These are phyloP conservation scores for Halocynthia roretzi DNA, from an alignment of 23 tunicate genomes.

Conservation along the genomic window DNA sequence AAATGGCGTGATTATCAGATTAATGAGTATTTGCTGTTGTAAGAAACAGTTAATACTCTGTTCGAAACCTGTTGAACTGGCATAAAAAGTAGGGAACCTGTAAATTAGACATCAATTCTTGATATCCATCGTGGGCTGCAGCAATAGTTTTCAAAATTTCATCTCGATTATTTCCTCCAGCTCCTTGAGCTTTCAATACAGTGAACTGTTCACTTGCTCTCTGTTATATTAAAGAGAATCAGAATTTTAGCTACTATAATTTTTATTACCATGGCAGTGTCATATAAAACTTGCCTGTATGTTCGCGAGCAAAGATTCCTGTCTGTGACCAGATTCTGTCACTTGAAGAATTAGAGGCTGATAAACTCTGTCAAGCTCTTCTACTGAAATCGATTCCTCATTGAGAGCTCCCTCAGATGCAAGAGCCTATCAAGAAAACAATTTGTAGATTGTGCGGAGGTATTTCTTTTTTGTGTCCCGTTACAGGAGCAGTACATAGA, in stretches of 20 bases:
- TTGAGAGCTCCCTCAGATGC: constrained; percentile 86
- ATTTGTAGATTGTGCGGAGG: no score
- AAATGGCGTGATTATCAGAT: no score
- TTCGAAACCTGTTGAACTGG: background rate
- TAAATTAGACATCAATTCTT: constrained; percentile 65
- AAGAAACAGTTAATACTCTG: background rate
- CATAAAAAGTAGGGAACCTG: constrained; percentile 21
- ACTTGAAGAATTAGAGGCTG: constrained; percentile 76
- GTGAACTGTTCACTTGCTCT: constrained; percentile 92
- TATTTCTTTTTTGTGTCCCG: no score
- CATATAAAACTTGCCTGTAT: constrained; percentile 44
- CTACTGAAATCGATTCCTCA: constrained; percentile 71
- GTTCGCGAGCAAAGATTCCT: constrained; percentile 90
- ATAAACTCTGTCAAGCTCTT: constrained; percentile 71
- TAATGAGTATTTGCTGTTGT: no score
- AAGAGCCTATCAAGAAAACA: constrained; percentile 39
- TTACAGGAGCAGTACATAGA: no score
- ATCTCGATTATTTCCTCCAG: constrained; percentile 58
- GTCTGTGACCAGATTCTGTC: constrained; percentile 56
- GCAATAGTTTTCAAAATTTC: constrained; percentile 82
- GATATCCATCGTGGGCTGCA: constrained; percentile 83
- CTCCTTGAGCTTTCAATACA: constrained; percentile 65
- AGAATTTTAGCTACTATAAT: background rate
- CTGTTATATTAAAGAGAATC: constrained; percentile 15
- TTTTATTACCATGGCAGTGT: background rate